These are phyloP conservation scores for Miopithecus talapoin DNA, from an alignment of 2,797 vertebrate genomes.

Conservation along the genomic window DNA sequence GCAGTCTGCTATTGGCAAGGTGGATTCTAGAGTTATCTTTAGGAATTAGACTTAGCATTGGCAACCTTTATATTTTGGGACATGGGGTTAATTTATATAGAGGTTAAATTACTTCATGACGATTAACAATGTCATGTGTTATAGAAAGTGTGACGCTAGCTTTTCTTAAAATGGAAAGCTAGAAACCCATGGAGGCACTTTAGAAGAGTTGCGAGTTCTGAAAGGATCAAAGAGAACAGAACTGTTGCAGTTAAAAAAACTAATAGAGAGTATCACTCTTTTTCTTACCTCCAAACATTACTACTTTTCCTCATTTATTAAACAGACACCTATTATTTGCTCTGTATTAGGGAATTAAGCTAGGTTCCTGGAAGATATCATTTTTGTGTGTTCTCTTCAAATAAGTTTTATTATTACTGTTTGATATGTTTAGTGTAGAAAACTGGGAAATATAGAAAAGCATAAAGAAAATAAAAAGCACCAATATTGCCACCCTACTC, in stretches of 20 bases:
- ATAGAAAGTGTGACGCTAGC: neutral
- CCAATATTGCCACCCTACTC: neutral
- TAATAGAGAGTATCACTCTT: neutral
- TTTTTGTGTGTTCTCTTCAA: neutral
- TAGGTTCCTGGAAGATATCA: neutral
- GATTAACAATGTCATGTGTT: neutral
- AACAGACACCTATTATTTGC: neutral
- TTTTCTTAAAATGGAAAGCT: neutral
- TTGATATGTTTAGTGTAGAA: neutral
- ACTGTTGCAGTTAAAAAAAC: neutral
- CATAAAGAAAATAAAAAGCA: constrained; percentile 3
- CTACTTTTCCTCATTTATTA: neutral
- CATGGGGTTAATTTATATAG: neutral
- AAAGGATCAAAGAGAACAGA: neutral
- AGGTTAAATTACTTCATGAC: neutral
- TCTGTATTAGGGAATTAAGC: neutral
- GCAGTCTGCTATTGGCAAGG: neutral
- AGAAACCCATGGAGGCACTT: neutral
- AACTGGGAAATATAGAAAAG: neutral
- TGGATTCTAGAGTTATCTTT: neutral
- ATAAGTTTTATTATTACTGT: neutral
- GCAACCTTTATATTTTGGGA: neutral
- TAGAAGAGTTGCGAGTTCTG: neutral
- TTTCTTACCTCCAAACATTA: neutral
- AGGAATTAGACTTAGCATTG: neutral